These are phyloP conservation scores for Leptopilina drosophilae DNA, from an alignment of 2,888 invertebrate species.

Conservation along the genomic window DNA sequence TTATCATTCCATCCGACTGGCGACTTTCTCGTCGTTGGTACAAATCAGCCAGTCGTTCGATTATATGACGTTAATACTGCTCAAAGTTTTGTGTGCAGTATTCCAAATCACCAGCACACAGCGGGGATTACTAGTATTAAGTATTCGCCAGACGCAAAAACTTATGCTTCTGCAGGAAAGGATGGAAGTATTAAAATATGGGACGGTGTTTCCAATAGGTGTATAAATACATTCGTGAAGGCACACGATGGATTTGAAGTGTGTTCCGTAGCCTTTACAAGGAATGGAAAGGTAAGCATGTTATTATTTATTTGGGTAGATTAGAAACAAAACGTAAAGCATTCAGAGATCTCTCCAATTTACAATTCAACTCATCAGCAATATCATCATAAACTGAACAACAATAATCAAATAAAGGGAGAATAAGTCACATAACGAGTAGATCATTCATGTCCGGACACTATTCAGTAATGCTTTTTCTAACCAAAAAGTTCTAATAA, in stretches of 20 bases:
- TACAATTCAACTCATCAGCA: too few species aligned
- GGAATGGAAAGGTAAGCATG: conserved; percentile 92
- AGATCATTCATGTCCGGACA: not conserved
- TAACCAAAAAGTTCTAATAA: too few species aligned
- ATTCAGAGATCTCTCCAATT: too few species aligned
- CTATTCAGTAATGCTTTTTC: not conserved
- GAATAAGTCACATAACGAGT: too few species aligned
- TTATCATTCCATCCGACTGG: conserved; percentile 97
- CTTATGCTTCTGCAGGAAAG: conserved; percentile 91
- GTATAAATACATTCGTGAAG: conserved; percentile 94
- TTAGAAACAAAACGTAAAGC: too few species aligned
- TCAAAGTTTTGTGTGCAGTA: conserved; percentile 96
- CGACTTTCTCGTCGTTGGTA: conserved; percentile 95
- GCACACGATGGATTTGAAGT: conserved; percentile 97
- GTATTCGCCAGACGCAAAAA: conserved; percentile 85
- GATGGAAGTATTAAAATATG: conserved; percentile 97
- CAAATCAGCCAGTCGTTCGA: conserved; percentile 92
- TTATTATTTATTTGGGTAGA: too few species aligned
- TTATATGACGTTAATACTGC: conserved; percentile 96
- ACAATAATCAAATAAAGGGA: too few species aligned
- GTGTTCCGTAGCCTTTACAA: conserved; percentile 94
- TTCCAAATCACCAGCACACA: conserved; percentile 91
- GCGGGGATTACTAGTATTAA: conserved; percentile 87
- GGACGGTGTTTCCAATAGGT: conserved; percentile 96
- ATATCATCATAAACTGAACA: too few species aligned